Evolutionary conservation across 2,797 vertebrate genomes (phyloP), one percentile per base, ranked within the genome.

Genomic region (Somateria mollissima): DNA sequence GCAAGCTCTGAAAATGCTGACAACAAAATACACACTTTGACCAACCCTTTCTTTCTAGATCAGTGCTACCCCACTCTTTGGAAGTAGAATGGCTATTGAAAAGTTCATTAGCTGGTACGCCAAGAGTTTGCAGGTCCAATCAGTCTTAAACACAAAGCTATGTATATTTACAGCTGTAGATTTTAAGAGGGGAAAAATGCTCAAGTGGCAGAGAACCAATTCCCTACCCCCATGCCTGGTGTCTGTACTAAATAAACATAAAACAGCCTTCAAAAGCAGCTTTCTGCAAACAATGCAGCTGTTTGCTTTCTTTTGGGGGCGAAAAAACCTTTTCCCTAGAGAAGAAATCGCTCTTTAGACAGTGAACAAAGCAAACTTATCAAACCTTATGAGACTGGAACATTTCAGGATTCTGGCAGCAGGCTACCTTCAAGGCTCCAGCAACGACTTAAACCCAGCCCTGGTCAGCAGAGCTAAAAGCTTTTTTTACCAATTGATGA

Each of bases 231-330:
- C 91, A 58, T 16, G 73, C 61, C 79, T 74, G 62, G 51, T 92
- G 89, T 90, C 93, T 92, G 93, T 45, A 84, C 69, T 93, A 92
- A 96, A 88, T 83, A 97, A 97, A 96, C 62, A 96, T 15, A 87
- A 54, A 94, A 91, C 32, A 94, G 92, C 90, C 96, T 95, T 97
- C 93, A 97, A 97, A 97, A 91, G 70, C 91, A 92, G 95, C 81
- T 94, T 96, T 97, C 84, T 87, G 91, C 94, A 97, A 98, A 97
- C 94, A 97, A 89, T 62, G 78, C 56, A 92, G 94, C 54, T 97
- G 88, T 97, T 97, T 97, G 96, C 94, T 94, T 95, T 97, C 79
- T 92, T 88, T 73, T 34, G 43, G 45, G 82, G 36, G 60, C 17
- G 19, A 75, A 89, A 91, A 89, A 93, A 73, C 53, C 82, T 96